Base-by-base conservation (phyloP, 2,797 vertebrate species). In the Poliocrania exsul region DNA sequence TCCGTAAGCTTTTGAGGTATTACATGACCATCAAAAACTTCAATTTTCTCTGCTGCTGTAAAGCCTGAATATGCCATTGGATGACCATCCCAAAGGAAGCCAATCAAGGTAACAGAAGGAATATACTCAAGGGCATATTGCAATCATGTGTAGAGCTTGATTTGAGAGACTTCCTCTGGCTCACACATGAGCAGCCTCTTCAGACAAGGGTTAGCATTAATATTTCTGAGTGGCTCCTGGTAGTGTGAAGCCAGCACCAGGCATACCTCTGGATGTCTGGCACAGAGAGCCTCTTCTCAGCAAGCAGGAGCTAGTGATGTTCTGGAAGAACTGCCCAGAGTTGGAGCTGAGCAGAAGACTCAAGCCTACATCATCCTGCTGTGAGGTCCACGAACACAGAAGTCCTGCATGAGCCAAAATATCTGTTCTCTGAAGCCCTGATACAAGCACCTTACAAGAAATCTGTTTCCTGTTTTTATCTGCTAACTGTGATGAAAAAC, bases 281-380 rank as follows among this genome's bases (percentile, higher is more conserved):
- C n/a, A 70, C 0, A 0, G 25, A 70, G 20, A 28, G 65, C 14
- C 20, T 37, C 58, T 51, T 58, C 3, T 2, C 50, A 88, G 78
- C 66, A 81, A 71, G 66, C 66, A 78, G 26, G 20, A 47, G 6
- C 3, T 69, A 70, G 29, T 19, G 29, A 11, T 20, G n/a, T 57
- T 38, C 62, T 79, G 28, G 33, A 66, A 60, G 61, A 57, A 53
- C 24, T 61, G 42, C 54, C 65, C 54, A 16, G 54, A 57, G 38
- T 0, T 61, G 64, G 42, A 80, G 47, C 26, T 24, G 16, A 61
- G n/a, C 42, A 65, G 50, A 46, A 87, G 33, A 70, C 10, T 20
- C n/a, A 53, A 0, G 0, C 17, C 67, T 29, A 0, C 2, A 40
- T 11, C 35, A 64, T 9, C 33, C 46, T 67, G 31, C 61, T 24